These are phyloP conservation scores for Steinernema scapterisci DNA, from an alignment of 2,888 invertebrate species.

Conservation along the genomic window DNA sequence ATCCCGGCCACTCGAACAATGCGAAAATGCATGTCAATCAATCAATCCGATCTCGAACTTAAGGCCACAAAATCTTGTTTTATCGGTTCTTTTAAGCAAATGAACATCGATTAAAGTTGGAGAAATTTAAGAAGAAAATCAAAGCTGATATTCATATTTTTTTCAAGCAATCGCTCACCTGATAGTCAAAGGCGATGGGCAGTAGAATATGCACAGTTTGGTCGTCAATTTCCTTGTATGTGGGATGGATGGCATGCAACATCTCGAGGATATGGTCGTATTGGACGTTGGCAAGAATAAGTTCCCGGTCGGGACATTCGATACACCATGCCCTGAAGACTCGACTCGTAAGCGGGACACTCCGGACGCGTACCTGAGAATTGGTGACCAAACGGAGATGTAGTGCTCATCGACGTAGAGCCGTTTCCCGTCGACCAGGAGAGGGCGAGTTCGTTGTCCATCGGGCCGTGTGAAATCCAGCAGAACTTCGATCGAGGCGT, in stretches of 20 bases:
- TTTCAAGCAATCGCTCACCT: conserved; percentile 45
- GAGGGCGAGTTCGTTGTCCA: conserved; percentile 62
- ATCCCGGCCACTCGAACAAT: no score
- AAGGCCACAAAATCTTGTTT: neutral
- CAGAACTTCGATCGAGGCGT: conserved; percentile 43
- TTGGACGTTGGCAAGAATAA: conserved; percentile 67
- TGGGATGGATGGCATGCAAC: conserved; percentile 67
- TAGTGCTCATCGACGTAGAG: conserved; percentile 67
- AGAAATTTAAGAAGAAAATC: no score
- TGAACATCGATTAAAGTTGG: neutral
- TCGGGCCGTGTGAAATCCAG: conserved; percentile 65
- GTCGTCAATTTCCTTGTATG: conserved; percentile 66
- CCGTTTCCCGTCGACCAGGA: conserved; percentile 63
- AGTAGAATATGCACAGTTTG: conserved; percentile 65
- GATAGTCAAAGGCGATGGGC: conserved; percentile 67
- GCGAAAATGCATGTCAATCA: no score
- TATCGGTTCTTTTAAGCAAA: neutral
- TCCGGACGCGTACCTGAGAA: conserved; percentile 48
- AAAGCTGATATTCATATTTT: no score
- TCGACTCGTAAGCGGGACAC: no score
- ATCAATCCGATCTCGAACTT: no score
- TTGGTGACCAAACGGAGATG: conserved; percentile 62
- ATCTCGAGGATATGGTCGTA: conserved; percentile 66
- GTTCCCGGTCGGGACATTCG: conserved; percentile 66
- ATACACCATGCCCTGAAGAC: conserved; percentile 64